phyloP scores from a whole-genome alignment of 2,113 vertebrate species.

The Thoracochromis brauschi region DNA sequence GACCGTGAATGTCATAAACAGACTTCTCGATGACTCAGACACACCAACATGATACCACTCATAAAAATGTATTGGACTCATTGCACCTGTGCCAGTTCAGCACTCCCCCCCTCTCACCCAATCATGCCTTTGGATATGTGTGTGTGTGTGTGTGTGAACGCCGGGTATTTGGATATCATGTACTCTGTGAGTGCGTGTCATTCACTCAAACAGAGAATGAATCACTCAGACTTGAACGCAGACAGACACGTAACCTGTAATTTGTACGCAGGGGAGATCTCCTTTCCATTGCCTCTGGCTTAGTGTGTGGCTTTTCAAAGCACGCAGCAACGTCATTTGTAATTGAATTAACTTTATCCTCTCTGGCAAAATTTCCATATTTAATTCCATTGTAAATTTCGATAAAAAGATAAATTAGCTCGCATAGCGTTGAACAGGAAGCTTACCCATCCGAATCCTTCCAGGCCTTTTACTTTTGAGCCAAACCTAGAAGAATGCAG shows the following conservation, averaged over 20 bases:
- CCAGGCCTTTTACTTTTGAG: background rate
- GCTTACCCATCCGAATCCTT: background rate
- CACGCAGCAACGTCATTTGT: slow-evolving; percentile 46
- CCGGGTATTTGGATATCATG: slow-evolving; percentile 4
- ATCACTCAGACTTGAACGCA: slow-evolving; percentile 43
- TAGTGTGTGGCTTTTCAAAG: slow-evolving; percentile 53
- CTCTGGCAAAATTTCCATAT: slow-evolving; percentile 2
- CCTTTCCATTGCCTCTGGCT: slow-evolving; percentile 57
- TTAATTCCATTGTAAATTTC: background rate
- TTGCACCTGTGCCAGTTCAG: slow-evolving; percentile 58
- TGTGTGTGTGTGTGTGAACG: background rate
- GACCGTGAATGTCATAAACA: slow-evolving; percentile 61
- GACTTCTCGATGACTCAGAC: slow-evolving; percentile 41
- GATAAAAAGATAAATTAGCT: background rate
- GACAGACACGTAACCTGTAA: slow-evolving; percentile 64
- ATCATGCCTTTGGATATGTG: background rate
- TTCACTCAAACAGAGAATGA: slow-evolving; percentile 4
- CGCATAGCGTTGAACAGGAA: background rate
- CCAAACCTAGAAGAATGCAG: slow-evolving; percentile 20
- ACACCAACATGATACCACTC: slow-evolving; percentile 52
- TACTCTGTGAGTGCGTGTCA: background rate
- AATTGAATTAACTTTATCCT: slow-evolving; percentile 55
- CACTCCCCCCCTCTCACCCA: background rate
- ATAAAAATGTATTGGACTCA: slow-evolving; percentile 46
- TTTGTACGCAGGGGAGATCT: slow-evolving; percentile 54